Conservation (phyloP, 2,113 vertebrate species). For the Nematolebias whitei region DNA sequence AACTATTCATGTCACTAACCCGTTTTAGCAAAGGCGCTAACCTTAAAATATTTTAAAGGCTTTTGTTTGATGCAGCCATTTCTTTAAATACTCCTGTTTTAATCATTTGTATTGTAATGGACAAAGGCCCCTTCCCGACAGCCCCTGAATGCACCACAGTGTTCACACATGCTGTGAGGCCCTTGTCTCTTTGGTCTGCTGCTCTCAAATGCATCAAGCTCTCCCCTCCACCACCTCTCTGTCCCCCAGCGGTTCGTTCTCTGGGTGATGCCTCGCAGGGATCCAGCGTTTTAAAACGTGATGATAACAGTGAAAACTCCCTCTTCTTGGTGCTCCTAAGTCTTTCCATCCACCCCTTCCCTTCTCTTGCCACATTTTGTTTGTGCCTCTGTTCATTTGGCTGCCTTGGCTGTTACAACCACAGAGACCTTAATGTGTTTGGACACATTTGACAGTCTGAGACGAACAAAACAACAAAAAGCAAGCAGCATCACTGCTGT, state of each 20-base stretch:
- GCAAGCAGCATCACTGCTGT: constrained; percentile 9
- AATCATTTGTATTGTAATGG: not conserved
- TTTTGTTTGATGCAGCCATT: not conserved
- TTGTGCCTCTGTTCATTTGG: constrained; percentile 30
- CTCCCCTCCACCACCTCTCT: constrained; percentile 20
- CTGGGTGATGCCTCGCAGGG: constrained; percentile 19
- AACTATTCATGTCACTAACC: too few species aligned
- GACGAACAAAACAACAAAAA: constrained; percentile 1
- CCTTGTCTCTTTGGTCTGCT: constrained; percentile 29
- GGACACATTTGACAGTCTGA: constrained; percentile 34
- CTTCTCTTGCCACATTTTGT: constrained; percentile 16
- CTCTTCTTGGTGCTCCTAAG: not conserved
- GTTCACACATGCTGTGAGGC: constrained; percentile 42
- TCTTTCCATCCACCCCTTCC: constrained; percentile 19
- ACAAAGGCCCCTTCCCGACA: constrained; percentile 10
- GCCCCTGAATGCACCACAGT: constrained; percentile 41
- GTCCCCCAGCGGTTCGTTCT: constrained; percentile 3
- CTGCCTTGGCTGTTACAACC: constrained; percentile 8
- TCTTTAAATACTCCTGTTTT: not conserved
- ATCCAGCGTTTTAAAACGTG: constrained; percentile 22
- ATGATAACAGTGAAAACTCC: not conserved
- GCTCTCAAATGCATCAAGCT: constrained; percentile 30
- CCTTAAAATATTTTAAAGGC: too few species aligned
- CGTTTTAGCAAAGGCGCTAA: not conserved
- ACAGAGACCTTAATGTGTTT: constrained; percentile 40